phyloP scores from a whole-genome alignment of 2,113 vertebrate species.

The Thalassarche chlororhynchos region DNA sequence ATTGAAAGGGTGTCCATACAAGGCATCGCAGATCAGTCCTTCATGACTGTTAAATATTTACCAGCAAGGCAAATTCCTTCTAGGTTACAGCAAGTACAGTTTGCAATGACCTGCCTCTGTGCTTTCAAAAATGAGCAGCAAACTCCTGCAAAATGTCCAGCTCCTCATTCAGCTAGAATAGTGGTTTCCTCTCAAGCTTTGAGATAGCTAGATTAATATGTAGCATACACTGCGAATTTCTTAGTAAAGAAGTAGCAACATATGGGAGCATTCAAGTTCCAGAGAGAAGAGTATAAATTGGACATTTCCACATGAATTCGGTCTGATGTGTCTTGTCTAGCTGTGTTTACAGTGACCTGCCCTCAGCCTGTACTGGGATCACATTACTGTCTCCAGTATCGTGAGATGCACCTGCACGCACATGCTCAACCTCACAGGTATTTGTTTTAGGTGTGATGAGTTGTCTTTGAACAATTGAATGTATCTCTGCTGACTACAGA shows the following conservation, averaged over 20 bases:
- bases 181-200: neutral
- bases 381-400: neutral
- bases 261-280: neutral
- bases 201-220: neutral
- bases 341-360: neutral
- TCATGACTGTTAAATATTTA: slow-evolving; percentile 50
- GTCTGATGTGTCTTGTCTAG: neutral
- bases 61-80: slow-evolving; percentile 27
- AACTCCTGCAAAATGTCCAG: neutral
- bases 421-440: neutral
- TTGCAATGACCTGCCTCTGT: neutral
- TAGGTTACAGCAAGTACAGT: slow-evolving; percentile 48
- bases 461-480: neutral
- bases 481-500: slow-evolving; percentile 30
- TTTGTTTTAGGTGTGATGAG: neutral
- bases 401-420: neutral
- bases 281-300: neutral
- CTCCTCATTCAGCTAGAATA: neutral
- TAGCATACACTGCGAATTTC: neutral
- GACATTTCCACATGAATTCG: neutral
- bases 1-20: slow-evolving; percentile 22
- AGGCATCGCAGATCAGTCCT: slow-evolving; percentile 2
- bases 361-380: neutral
- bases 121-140: slow-evolving; percentile 23
- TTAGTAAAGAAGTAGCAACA: neutral